A percentile compares a stretch with the other conserved stretches of the same genome.
phyloP scores from a whole-genome alignment of 2,113 vertebrate species.

The Gnathonemus echidnorhynchus region DNA sequence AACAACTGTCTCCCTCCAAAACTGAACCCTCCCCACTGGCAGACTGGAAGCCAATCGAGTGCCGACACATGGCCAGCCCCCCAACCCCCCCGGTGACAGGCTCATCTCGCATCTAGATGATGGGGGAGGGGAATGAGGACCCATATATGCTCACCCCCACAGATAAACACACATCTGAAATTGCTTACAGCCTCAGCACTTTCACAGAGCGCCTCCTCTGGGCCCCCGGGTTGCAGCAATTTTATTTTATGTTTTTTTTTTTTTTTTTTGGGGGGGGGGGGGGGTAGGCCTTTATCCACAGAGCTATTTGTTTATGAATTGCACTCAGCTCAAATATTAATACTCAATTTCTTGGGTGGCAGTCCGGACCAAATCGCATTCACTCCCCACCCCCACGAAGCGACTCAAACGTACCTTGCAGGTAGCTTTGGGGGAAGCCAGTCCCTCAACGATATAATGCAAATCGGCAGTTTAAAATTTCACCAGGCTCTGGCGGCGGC shows the following conservation, averaged over 20 bases:
- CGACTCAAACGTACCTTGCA: neutral
- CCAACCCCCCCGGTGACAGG: neutral
- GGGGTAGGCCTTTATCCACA: neutral
- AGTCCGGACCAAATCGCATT: neutral
- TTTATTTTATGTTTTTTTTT: neutral
- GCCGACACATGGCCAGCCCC: neutral
- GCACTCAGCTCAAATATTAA: conserved; percentile 12
- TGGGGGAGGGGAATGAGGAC: too few species aligned
- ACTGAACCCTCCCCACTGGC: neutral
- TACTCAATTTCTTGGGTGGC: conserved; percentile 8
- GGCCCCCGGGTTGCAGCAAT: neutral
- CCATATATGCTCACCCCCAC: neutral
- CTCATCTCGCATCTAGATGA: neutral
- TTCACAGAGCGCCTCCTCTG: neutral
- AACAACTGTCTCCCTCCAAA: neutral
- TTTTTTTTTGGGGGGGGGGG: neutral
- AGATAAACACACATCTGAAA: conserved; percentile 12
- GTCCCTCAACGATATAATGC: neutral
- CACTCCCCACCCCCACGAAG: neutral
- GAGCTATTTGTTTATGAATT: conserved; percentile 5
- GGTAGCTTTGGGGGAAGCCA: neutral
- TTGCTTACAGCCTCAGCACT: conserved; percentile 1
- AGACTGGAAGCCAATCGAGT: neutral
- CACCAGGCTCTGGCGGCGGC: neutral
- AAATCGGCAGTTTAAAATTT: conserved; percentile 10